These are phyloP conservation scores for Mycteria americana DNA, from an alignment of 2,797 vertebrate species.

Conservation along the genomic window DNA sequence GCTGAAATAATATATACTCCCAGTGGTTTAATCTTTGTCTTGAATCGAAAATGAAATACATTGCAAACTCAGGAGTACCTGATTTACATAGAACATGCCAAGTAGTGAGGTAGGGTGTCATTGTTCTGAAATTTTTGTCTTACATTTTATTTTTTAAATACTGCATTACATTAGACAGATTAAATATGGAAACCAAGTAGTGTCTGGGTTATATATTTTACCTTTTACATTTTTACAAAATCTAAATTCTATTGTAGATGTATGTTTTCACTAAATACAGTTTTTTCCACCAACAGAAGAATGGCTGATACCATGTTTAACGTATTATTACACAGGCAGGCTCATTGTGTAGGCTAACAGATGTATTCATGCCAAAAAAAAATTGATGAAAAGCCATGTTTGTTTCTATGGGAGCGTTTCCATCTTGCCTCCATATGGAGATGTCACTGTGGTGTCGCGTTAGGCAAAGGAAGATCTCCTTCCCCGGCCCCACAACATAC, in stretches of 20 bases:
- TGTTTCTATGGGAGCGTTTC: not conserved
- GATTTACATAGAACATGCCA: not conserved
- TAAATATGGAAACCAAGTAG: not conserved
- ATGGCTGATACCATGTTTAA: not conserved
- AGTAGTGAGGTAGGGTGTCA: not conserved
- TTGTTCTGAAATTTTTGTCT: not conserved
- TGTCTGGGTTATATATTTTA: not conserved
- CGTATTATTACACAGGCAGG: not conserved
- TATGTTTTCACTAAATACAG: not conserved
- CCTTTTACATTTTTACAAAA: not conserved
- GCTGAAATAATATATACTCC: not conserved
- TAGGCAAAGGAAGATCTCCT: not conserved
- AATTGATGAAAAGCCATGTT: not conserved
- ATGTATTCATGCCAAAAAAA: not conserved
- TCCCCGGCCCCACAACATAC: not conserved
- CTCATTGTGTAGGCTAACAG: not conserved
- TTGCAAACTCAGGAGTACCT: not conserved
- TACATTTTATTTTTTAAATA: not conserved
- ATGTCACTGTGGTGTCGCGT: not conserved
- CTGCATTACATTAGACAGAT: not conserved
- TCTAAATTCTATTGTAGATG: not conserved
- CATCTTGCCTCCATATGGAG: not conserved
- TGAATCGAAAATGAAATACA: not conserved
- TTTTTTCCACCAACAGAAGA: not conserved
- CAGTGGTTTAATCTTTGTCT: not conserved